phyloP scores from a whole-genome alignment of 1,140 invertebrate species.

The Heliothis subflexa region DNA sequence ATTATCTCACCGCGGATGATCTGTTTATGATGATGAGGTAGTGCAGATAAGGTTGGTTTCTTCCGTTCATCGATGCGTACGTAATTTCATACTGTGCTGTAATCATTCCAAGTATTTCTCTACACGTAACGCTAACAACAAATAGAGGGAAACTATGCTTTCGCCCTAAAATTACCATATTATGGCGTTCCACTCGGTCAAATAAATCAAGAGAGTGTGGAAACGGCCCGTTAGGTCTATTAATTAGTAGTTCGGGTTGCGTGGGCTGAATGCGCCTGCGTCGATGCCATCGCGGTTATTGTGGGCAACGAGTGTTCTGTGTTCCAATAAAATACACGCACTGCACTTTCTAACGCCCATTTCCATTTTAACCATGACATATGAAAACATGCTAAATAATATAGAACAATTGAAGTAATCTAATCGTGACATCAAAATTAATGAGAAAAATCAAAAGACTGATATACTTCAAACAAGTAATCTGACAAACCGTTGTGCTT shows the following conservation, averaged over 20 bases:
- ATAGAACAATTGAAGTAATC: constrained; percentile 4
- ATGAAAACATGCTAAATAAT: not conserved
- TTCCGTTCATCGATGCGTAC: constrained; percentile 55
- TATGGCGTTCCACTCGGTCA: constrained; percentile 58
- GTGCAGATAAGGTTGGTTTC: constrained; percentile 61
- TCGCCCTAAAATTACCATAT: constrained; percentile 47
- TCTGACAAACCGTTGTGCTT: constrained; percentile 23
- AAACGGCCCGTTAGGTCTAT: constrained; percentile 72
- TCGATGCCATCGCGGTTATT: constrained; percentile 52
- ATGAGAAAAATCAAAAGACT: not conserved
- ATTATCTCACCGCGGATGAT: constrained; percentile 73
- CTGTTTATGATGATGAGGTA: constrained; percentile 65
- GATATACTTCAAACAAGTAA: constrained; percentile 15
- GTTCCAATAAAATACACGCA: constrained; percentile 54
- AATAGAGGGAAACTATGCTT: constrained; percentile 10
- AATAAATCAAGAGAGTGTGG: constrained; percentile 68
- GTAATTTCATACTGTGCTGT: not conserved
- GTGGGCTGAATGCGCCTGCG: constrained; percentile 68
- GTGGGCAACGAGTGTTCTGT: constrained; percentile 62
- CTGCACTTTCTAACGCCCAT: constrained; percentile 52
- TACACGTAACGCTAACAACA: constrained; percentile 6
- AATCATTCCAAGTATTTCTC: constrained; percentile 18
- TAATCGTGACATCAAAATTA: constrained; percentile 9
- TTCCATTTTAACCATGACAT: constrained; percentile 1
- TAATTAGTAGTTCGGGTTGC: constrained; percentile 73